Evolutionary conservation across 1,140 invertebrate genomes (phyloP).

Genomic region (Zaprionus ghesquierei): DNA sequence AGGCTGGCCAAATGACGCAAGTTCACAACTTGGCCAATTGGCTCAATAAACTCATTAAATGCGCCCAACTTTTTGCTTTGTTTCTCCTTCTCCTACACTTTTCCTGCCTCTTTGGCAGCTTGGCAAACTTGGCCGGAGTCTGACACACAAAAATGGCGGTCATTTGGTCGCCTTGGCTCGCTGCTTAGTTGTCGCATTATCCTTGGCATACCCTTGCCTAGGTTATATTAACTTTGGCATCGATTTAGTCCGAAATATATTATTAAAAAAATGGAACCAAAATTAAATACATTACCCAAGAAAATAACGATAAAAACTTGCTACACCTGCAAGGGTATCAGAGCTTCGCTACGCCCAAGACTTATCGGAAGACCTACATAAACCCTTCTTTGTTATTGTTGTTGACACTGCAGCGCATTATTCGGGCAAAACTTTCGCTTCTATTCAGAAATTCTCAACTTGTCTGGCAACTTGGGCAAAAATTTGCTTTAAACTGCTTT

Average conservation of each 20-base stretch:
- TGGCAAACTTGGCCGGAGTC: slow-evolving; percentile 46
- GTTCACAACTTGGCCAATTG: slow-evolving; percentile 69
- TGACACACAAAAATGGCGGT: slow-evolving; percentile 51
- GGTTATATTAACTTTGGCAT: not conserved
- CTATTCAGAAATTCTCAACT: slow-evolving; percentile 4
- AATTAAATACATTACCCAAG: no score
- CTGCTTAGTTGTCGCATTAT: slow-evolving; percentile 76
- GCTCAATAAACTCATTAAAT: slow-evolving; percentile 81
- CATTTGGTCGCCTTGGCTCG: slow-evolving; percentile 66
- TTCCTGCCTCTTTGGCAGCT: not conserved
- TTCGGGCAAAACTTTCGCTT: slow-evolving; percentile 37
- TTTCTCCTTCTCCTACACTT: slow-evolving; percentile 20
- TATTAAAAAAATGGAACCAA: no score
- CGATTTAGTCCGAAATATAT: no score
- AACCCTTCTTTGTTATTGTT: slow-evolving; percentile 57
- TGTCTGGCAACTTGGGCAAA: not conserved
- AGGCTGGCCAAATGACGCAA: no score
- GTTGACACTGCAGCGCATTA: slow-evolving; percentile 68
- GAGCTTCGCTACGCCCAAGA: not conserved
- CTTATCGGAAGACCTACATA: not conserved
- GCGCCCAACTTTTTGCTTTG: slow-evolving; percentile 53
- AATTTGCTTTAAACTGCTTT: not conserved
- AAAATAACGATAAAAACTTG: no score
- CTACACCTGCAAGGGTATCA: not conserved
- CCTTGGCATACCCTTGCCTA: not conserved